These are phyloP conservation scores for Bombycilla garrulus DNA, from an alignment of 2,113 vertebrate species.

Conservation along the genomic window DNA sequence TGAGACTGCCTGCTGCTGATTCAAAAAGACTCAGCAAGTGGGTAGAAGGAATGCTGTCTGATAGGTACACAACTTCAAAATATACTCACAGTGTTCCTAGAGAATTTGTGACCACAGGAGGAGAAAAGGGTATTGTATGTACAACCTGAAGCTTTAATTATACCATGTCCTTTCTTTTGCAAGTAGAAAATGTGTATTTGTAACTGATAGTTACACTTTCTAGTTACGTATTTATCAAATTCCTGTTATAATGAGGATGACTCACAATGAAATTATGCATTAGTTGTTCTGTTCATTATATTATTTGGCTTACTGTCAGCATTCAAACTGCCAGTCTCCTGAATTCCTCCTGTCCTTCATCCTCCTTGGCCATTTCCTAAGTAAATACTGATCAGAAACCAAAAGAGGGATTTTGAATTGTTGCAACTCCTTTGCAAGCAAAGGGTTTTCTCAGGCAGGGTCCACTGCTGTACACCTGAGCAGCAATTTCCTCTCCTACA, in stretches of 20 bases:
- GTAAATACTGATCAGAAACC: background rate
- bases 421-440: background rate
- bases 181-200: slow-evolving; percentile 62
- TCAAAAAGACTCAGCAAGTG: background rate
- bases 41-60: background rate
- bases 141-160: slow-evolving; percentile 50
- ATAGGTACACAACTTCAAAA: background rate
- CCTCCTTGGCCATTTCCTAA: background rate
- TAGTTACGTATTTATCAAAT: slow-evolving; percentile 62
- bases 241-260: slow-evolving; percentile 69
- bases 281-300: slow-evolving; percentile 60
- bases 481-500: background rate
- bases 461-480: background rate
- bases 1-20: background rate
- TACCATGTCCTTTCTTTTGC: background rate
- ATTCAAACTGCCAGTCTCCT: slow-evolving; percentile 27
- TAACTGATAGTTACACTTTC: slow-evolving; percentile 65
- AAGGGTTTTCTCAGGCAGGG: background rate
- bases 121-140: slow-evolving; percentile 12
- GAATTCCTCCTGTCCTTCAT: background rate
- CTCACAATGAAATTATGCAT: slow-evolving; percentile 67
- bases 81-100: background rate
- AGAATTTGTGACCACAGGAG: slow-evolving; percentile 5
- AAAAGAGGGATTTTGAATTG: background rate
- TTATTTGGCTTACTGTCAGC: slow-evolving; percentile 21